Base-by-base conservation (phyloP, 2,888 invertebrate genomes). In the Metalampra italica region DNA sequence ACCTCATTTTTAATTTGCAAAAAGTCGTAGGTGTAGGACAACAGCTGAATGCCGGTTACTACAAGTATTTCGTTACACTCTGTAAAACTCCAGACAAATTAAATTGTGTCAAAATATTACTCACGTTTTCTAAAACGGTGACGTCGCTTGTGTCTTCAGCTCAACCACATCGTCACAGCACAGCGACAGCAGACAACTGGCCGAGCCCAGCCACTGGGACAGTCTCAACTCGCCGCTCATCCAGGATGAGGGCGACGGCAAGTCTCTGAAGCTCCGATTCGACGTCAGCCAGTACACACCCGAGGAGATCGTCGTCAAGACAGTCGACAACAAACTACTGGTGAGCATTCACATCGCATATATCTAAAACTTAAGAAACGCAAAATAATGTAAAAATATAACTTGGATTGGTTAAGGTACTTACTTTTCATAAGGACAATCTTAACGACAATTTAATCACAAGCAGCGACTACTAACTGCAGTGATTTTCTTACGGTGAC, bases 251-350 rank as follows among this genome's bases (percentile, higher is more conserved):
- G 97, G 97, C 48, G 96, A 97, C 79, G 97, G 94, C 88, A 98
- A 98, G 88, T 94, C 95, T 77, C 92, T 99, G 64, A 97, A 98
- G 79, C 92, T 99, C 58, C 92, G 98, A 75, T 99, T 99, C 89
- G 98, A 99, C 82, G 98, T 99, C 65, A 96, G 97, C 75, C 97
- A 98, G 87, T 99, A 98, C 90, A 95, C 96, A 49, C 96, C 96
- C 45, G 99, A 99, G 86, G 98, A 99, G 91, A 98, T 98, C 78
- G 97, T 97, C 75, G 98, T 99, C 60, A 98, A 98, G 91, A 99
- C 98, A 59, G 97, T 98, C 64, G 98, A 98, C 91, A 98, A 98
- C 90, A 97, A 97, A 92, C 92, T 99, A 77, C 91, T 97, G 93
- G 97, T 97, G 81, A 92, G 94, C 85, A 45, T 43, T n/a, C 9